Conservation (phyloP, 1,140 invertebrate genomes). For the Maniola jurtina region DNA sequence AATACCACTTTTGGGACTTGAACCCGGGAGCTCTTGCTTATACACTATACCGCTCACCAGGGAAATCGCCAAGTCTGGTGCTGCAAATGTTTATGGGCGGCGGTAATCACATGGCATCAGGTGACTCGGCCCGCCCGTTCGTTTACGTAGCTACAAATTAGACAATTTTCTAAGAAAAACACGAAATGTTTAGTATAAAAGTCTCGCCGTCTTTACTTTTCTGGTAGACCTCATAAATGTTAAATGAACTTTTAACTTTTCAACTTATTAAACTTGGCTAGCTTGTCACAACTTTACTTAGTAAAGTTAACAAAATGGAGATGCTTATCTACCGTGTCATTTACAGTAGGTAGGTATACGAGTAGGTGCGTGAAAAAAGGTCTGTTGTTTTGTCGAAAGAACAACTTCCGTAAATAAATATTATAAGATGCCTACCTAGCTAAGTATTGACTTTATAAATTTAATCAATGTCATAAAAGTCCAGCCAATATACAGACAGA, state of each 20-base stretch:
- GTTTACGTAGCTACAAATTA: too few species aligned
- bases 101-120: too few species aligned
- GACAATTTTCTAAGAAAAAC: not conserved
- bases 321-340: not conserved
- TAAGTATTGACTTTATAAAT: too few species aligned
- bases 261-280: slow-evolving; percentile 18
- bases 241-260: slow-evolving; percentile 26
- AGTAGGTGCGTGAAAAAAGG: not conserved
- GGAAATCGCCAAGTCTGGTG: too few species aligned
- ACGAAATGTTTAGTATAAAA: slow-evolving; percentile 10
- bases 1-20: not conserved
- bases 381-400: not conserved
- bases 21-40: not conserved
- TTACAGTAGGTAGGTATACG: not conserved
- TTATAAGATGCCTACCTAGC: too few species aligned
- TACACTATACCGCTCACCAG: not conserved
- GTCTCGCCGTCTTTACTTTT: slow-evolving; percentile 13
- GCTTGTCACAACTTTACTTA: slow-evolving; percentile 12
- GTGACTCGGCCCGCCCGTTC: too few species aligned
- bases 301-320: slow-evolving; percentile 12
- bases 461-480: too few species aligned
- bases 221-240: slow-evolving; percentile 26
- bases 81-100: too few species aligned
- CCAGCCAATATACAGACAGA: too few species aligned
- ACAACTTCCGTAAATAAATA: not conserved